Evolutionary conservation across 2,888 invertebrate genomes (phyloP), one percentile per base, ranked within the genome.

Genomic region (Dryomyza anilis): DNA sequence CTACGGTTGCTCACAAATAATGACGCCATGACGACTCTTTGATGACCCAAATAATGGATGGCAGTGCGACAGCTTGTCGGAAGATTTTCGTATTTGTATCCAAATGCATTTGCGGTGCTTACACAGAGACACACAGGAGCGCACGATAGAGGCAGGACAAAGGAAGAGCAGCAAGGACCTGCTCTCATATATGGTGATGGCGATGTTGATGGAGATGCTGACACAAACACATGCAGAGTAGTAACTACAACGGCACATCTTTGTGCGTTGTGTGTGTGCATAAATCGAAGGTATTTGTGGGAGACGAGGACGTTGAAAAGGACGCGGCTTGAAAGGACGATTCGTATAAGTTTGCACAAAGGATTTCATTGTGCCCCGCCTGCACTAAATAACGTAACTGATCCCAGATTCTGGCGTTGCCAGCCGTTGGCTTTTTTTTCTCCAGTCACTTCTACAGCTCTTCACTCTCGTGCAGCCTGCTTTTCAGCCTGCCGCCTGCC

Each of bases 1-100:
- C 36, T 43, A 48, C 60, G 56, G 61, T 56, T 61, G 56, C 59
- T 56, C 56, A 19, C 45, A 30, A 56, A 56, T 65, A 56, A 33
- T 58, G 27, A 61, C 53, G 61, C 46, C 33, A 30, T 36, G 48
- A 59, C 53, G 50, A 58, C 45, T 53, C 58, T 58, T 53, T 59
- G 64, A 64, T 64, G 64, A 60, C 64, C 64, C 60, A 64, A 53
- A 64, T 64, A 64, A 60, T 39, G 50, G 48, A 63, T 48, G 59
- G 59, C 55, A 48, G 30, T 63, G 55, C 59, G 66, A 61, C 63
- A 63, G 63, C 63, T 66, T 63, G 63, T 56, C 55, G 19, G 39
- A 53, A 59, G 30, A 52, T 45, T 45, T 53, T 45, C 58, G n/a
- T 43, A 36, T 58, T 33, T 50, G 55, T 56, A 21, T n/a, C 14